Evolutionary conservation across 2,797 vertebrate species (phyloP).

Genomic region (Spinus olivaceus): DNA sequence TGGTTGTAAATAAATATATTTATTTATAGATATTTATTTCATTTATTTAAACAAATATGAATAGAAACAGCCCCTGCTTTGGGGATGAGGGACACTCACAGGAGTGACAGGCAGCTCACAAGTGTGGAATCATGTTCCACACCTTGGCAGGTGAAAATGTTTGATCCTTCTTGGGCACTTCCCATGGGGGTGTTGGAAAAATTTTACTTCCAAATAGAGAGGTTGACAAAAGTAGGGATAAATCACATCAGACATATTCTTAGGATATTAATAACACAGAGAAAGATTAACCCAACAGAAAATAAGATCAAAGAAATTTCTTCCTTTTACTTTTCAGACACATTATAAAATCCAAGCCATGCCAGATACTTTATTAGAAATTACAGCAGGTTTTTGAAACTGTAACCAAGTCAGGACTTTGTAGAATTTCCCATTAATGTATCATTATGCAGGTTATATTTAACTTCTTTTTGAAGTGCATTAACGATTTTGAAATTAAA

Average conservation of each 20-base stretch:
- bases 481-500: not conserved
- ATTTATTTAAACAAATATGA: not conserved
- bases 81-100: not conserved
- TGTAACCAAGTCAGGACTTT: conserved; percentile 76
- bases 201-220: not conserved
- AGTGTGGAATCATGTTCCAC: not conserved
- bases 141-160: not conserved
- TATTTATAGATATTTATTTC: not conserved
- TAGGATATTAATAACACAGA: not conserved
- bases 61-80: not conserved
- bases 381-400: not conserved
- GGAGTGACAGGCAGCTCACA: not conserved
- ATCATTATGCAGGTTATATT: not conserved
- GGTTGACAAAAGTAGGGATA: not conserved
- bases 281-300: not conserved
- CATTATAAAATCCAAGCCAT: not conserved
- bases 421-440: conserved; percentile 48
- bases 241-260: not conserved
- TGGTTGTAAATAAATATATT: not conserved
- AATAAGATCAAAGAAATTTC: not conserved
- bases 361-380: not conserved
- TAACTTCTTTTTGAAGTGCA: not conserved
- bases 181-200: not conserved
- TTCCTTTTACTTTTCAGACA: not conserved
- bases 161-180: not conserved